phyloP scores from a whole-genome alignment of 2,888 invertebrate genomes.

The Aromia moschata region DNA sequence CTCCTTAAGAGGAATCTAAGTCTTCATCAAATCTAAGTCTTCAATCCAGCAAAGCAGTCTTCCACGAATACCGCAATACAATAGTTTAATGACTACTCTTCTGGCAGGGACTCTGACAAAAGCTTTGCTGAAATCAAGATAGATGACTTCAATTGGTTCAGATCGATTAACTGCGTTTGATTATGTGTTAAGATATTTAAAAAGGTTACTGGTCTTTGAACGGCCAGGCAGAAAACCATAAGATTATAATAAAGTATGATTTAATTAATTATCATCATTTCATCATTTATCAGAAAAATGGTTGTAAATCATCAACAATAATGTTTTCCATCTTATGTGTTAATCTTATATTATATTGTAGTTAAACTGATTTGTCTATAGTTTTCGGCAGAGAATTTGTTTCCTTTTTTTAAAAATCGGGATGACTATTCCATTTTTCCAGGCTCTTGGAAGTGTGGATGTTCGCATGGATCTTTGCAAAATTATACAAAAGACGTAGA shows the following conservation, averaged over 20 bases:
- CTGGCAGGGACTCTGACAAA: neutral
- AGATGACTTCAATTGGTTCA: neutral
- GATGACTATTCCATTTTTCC: neutral
- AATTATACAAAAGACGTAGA: neutral
- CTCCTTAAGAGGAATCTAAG: neutral
- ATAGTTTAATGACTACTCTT: neutral
- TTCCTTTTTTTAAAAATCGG: neutral
- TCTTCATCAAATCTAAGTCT: no score
- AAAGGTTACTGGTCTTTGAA: no score
- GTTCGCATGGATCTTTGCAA: neutral
- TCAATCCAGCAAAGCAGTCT: neutral
- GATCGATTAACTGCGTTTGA: neutral
- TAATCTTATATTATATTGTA: neutral
- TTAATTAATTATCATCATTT: no score
- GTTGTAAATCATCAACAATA: neutral
- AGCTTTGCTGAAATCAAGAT: no score
- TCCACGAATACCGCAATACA: neutral
- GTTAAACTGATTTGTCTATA: no score
- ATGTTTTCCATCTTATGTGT: neutral
- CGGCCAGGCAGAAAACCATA: neutral
- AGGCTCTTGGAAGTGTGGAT: neutral
- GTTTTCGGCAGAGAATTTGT: neutral
- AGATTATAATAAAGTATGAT: neutral
- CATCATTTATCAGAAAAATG: neutral
- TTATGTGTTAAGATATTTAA: neutral